Percentiles rank a stretch among this genome's conserved stretches.
These are phyloP conservation scores for Lethocerus indicus DNA, from an alignment of 1,140 invertebrate species.

Conservation along the genomic window DNA sequence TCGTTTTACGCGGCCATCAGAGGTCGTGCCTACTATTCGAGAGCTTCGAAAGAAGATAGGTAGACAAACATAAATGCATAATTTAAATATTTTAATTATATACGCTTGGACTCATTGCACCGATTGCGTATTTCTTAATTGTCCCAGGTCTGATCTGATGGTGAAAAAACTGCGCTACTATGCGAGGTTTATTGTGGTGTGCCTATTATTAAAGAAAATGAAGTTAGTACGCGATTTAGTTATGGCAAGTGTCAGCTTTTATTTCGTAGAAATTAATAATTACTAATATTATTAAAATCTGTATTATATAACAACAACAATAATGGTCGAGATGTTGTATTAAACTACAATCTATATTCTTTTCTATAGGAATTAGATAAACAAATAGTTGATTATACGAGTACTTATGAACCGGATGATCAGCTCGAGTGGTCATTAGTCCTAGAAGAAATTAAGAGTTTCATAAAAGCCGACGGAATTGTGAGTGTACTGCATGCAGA, in stretches of 20 bases:
- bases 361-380: constrained; percentile 57
- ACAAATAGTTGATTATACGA: constrained; percentile 85
- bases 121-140: constrained; percentile 10
- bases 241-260: constrained; percentile 30
- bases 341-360: not conserved
- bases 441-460: constrained; percentile 85
- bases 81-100: not conserved
- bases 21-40: constrained; percentile 83
- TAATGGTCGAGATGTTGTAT: not conserved
- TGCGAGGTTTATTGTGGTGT: constrained; percentile 92
- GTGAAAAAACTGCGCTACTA: constrained; percentile 95
- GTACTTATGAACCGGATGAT: constrained; percentile 90
- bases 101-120: no score
- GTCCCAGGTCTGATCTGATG: constrained; percentile 73
- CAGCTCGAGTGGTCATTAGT: constrained; percentile 92
- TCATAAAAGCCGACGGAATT: constrained; percentile 81
- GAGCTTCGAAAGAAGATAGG: constrained; percentile 84
- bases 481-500: constrained; percentile 76
- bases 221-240: constrained; percentile 85
- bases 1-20: constrained; percentile 93
- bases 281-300: not conserved
- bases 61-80: constrained; percentile 20
- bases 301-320: not conserved
- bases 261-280: not conserved
- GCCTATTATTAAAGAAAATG: constrained; percentile 85